A percentile compares a stretch with the other conserved stretches of the same genome.
These are phyloP conservation scores for Ciconia stormi DNA, from an alignment of 2,113 vertebrate genomes.

Conservation along the genomic window DNA sequence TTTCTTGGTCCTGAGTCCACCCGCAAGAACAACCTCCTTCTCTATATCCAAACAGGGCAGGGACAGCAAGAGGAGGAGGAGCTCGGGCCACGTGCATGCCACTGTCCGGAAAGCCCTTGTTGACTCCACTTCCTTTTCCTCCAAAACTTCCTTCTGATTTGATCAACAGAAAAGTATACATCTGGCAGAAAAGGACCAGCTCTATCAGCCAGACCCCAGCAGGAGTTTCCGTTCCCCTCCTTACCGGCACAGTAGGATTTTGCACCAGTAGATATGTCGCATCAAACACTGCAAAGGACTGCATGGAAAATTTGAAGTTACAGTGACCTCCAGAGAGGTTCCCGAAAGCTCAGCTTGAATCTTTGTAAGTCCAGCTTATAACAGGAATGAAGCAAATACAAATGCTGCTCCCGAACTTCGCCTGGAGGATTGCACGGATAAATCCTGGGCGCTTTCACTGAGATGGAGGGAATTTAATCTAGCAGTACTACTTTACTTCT, in stretches of 20 bases:
- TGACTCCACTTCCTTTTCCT: neutral
- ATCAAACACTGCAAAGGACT: neutral
- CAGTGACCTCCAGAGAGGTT: neutral
- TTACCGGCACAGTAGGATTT: neutral
- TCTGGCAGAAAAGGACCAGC: neutral
- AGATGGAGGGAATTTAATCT: neutral
- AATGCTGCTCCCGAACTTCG: neutral
- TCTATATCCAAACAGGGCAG: accelerated
- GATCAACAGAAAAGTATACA: neutral
- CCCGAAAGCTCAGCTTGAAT: neutral
- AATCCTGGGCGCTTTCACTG: neutral
- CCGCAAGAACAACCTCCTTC: neutral
- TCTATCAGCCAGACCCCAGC: neutral
- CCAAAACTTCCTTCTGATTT: neutral
- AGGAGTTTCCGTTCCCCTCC: neutral
- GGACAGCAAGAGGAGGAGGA: neutral
- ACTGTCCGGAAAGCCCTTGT: neutral
- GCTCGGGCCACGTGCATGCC: accelerated
- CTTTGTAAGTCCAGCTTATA: neutral
- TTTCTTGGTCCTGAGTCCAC: neutral
- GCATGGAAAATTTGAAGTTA: neutral
- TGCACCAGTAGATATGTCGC: neutral
- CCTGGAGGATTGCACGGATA: neutral
- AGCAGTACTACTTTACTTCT: neutral
- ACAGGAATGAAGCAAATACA: neutral